A percentile compares a stretch with the other conserved stretches of the same genome.
Evolutionary conservation across 2,113 vertebrate genomes (phyloP).

Genomic region (Pteropus alecto): DNA sequence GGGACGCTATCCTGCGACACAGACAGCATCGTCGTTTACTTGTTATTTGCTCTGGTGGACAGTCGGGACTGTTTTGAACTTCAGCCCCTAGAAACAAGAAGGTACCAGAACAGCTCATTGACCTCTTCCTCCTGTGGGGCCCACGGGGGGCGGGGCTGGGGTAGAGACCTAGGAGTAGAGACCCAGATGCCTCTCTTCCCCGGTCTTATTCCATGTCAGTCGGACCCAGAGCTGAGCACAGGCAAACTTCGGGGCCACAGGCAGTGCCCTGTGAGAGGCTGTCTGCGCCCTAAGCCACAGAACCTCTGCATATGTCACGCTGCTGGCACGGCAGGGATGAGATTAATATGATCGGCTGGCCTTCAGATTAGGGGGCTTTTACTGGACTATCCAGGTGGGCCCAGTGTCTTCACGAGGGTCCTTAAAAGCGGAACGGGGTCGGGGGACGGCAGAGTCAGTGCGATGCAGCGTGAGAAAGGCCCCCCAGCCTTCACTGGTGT

Average conservation of each 20-base stretch:
- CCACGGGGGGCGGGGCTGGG: background rate
- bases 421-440: too few relatives aligned
- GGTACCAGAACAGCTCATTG: fast-evolving
- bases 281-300: background rate
- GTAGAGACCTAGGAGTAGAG: background rate
- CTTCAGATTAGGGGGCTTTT: background rate
- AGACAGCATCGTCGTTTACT: fast-evolving
- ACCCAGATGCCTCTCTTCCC: background rate
- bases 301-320: fast-evolving
- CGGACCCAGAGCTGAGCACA: background rate
- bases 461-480: fast-evolving
- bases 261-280: fast-evolving
- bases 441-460: background rate
- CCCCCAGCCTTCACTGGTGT: fast-evolving
- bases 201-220: background rate
- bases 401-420: background rate
- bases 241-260: background rate
- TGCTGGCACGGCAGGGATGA: background rate
- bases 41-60: background rate
- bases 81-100: fast-evolving
- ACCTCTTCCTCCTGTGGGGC: background rate
- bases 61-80: background rate
- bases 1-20: fast-evolving
- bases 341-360: background rate
- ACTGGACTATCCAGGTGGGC: background rate